Evolutionary conservation across 2,888 invertebrate genomes (phyloP).

Genomic region (Campoletis raptor): DNA sequence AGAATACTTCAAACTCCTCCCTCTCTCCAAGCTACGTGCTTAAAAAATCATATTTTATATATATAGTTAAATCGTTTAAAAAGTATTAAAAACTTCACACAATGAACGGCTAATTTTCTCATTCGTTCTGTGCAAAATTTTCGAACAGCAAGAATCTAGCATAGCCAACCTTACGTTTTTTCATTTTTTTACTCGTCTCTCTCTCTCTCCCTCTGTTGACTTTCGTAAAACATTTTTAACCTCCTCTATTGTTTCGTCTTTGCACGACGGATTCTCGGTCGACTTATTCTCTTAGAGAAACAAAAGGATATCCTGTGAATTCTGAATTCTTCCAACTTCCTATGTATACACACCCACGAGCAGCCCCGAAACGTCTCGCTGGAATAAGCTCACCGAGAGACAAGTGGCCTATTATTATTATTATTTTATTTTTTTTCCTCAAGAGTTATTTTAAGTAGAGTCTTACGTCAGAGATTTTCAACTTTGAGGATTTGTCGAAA

Average conservation of each 20-base stretch:
- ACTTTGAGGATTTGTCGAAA: neutral
- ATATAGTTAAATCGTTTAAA: neutral
- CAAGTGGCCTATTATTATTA: slow-evolving; percentile 5
- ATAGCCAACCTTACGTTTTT: neutral
- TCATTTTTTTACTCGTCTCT: neutral
- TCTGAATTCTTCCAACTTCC: slow-evolving; percentile 46
- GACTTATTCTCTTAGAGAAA: slow-evolving; percentile 51
- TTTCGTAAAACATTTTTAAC: slow-evolving; percentile 41
- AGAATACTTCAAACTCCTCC: neutral
- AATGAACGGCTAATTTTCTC: neutral
- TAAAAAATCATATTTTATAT: neutral
- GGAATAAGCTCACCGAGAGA: slow-evolving; percentile 5
- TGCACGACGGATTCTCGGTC: slow-evolving; percentile 26
- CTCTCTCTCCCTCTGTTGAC: neutral
- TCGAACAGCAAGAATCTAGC: neutral
- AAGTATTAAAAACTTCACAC: neutral
- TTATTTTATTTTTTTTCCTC: neutral
- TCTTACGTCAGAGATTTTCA: slow-evolving; percentile 3
- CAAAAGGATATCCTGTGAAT: slow-evolving; percentile 56
- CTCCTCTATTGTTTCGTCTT: slow-evolving; percentile 38
- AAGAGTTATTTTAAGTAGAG: neutral
- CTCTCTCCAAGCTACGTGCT: neutral
- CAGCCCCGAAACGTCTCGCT: neutral
- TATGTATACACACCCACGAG: neutral
- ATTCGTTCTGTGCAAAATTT: neutral